Percentiles rank a stretch among this genome's conserved stretches.
Conservation (phyloP, 2,113 vertebrate genomes). For the Columbina picui region DNA sequence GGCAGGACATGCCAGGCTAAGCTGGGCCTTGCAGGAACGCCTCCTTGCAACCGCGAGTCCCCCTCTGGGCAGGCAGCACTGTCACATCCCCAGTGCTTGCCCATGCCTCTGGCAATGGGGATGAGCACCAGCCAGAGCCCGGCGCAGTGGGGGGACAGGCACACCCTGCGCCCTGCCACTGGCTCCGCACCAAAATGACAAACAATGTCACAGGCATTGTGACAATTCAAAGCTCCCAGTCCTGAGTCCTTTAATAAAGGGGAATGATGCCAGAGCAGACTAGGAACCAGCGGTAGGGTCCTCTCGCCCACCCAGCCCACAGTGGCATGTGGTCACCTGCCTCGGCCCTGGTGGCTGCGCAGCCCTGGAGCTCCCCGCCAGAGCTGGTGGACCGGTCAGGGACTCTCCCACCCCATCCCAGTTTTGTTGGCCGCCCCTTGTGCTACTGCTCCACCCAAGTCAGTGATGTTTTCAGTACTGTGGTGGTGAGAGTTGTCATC, state of each 20-base stretch:
- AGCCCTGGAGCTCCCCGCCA: neutral
- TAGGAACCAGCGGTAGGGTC: neutral
- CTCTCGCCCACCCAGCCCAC: neutral
- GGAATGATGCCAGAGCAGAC: neutral
- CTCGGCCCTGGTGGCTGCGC: fast-evolving
- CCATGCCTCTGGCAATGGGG: neutral
- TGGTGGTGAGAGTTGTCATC: neutral
- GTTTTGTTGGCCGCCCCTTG: neutral
- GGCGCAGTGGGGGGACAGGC: neutral
- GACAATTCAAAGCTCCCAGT: neutral
- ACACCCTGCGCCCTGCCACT: neutral
- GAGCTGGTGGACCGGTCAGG: neutral
- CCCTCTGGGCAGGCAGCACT: neutral
- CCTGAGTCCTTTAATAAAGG: neutral
- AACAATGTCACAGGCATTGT: neutral
- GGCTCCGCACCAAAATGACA: neutral
- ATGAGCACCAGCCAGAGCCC: neutral
- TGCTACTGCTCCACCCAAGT: neutral
- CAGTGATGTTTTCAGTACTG: neutral
- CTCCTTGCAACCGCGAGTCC: fast-evolving
- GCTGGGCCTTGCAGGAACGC: neutral
- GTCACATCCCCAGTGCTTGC: no score
- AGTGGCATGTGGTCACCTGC: no score
- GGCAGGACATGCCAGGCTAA: neutral
- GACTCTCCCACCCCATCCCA: neutral